Conservation (phyloP, 2,113 vertebrate genomes). For the Cichladusa arquata region DNA sequence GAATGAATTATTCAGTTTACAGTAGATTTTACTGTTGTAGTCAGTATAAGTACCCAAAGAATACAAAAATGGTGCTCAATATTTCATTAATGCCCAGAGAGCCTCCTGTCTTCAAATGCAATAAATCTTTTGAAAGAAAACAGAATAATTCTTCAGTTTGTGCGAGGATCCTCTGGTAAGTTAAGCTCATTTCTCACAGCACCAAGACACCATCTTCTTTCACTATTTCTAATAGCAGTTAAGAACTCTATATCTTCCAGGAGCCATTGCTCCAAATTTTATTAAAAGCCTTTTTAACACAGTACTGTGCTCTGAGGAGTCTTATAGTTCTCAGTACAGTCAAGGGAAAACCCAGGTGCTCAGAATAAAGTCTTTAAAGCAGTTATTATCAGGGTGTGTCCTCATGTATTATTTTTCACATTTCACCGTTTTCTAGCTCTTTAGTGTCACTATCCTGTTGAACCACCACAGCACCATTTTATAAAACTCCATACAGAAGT, state of each 20-base stretch:
- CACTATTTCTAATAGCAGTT: neutral
- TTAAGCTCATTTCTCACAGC: neutral
- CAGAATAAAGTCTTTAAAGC: neutral
- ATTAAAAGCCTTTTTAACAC: neutral
- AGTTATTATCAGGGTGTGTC: neutral
- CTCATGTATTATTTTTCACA: neutral
- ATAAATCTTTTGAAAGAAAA: neutral
- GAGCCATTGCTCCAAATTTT: neutral
- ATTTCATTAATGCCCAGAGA: conserved; percentile 14
- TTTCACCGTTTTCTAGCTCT: neutral
- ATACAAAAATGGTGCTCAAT: neutral
- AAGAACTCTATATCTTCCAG: neutral
- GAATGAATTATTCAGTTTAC: neutral
- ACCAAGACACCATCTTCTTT: neutral
- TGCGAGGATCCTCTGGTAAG: neutral
- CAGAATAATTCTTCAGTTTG: neutral
- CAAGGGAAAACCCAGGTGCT: neutral
- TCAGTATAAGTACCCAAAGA: neutral
- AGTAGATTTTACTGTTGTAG: neutral
- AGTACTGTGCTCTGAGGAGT: neutral
- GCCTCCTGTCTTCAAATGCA: neutral
- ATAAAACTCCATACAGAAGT: neutral
- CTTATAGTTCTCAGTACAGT: neutral
- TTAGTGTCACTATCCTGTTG: neutral
- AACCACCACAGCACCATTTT: neutral